Percentiles rank a stretch among this genome's conserved stretches.
phyloP scores from a whole-genome alignment of 2,888 invertebrate genomes.

The Hypercompe scribonia region DNA sequence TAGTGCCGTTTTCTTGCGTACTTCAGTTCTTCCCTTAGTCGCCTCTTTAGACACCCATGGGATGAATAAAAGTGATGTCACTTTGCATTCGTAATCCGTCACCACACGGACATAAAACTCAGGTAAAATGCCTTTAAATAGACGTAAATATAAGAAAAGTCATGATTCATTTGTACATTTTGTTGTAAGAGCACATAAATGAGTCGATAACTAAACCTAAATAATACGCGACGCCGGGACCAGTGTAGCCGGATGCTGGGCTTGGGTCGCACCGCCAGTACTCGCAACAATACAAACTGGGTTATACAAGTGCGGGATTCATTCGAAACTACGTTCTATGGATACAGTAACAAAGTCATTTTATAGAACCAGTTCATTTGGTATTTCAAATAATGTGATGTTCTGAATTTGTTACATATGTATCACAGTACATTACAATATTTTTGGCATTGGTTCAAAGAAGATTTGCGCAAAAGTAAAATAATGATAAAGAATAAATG shows the following conservation, averaged over 20 bases:
- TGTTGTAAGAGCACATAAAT: conserved; percentile 10
- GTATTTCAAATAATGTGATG: conserved; percentile 1
- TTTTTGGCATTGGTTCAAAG: too few species aligned
- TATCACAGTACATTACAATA: too few species aligned
- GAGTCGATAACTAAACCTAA: conserved; percentile 35
- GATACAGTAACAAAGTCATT: not conserved
- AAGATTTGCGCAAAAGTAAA: too few species aligned
- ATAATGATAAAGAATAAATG: too few species aligned
- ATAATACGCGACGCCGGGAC: conserved; percentile 49
- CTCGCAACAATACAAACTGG: conserved; percentile 24
- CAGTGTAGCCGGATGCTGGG: conserved; percentile 51
- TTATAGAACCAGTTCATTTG: conserved; percentile 4
- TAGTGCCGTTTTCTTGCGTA: too few species aligned
- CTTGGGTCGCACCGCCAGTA: conserved; percentile 48
- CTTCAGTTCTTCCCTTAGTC: too few species aligned
- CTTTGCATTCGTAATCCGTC: too few species aligned
- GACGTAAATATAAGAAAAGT: not conserved
- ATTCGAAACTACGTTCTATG: not conserved
- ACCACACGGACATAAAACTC: too few species aligned
- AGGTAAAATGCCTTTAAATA: not conserved
- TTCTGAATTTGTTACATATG: conserved; percentile 3
- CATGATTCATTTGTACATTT: not conserved
- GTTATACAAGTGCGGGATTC: not conserved
- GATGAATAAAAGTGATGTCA: too few species aligned
- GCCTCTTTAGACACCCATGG: too few species aligned